phyloP scores from a whole-genome alignment of 2,113 vertebrate genomes.

The Micromys minutus region DNA sequence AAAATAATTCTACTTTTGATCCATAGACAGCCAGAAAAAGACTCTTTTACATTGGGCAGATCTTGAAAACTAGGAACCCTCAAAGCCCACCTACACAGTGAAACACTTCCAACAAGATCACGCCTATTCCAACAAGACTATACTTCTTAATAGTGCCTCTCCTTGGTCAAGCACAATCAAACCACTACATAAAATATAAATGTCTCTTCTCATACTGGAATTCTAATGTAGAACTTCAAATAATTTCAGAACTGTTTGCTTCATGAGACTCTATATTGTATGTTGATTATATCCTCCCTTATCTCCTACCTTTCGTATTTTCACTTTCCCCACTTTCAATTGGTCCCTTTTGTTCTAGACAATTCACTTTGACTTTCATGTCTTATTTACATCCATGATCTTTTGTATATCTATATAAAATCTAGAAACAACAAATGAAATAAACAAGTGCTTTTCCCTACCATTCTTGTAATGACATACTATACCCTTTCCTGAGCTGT shows the following conservation, averaged over 20 bases:
- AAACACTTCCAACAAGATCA: too few species aligned
- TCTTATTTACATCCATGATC: background rate
- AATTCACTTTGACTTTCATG: background rate
- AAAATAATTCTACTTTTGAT: too few species aligned
- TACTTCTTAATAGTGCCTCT: too few species aligned
- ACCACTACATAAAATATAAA: background rate
- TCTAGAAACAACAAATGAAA: background rate
- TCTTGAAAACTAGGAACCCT: too few species aligned
- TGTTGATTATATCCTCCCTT: too few species aligned
- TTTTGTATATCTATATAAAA: background rate
- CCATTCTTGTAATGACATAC: background rate
- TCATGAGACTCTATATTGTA: background rate
- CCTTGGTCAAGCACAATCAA: too few species aligned
- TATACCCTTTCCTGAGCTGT: conserved; percentile 25
- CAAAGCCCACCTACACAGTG: too few species aligned
- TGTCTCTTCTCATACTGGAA: background rate
- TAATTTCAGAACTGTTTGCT: background rate
- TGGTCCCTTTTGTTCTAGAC: background rate
- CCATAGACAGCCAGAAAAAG: too few species aligned
- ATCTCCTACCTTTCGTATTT: background rate
- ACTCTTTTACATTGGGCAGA: too few species aligned
- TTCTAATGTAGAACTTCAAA: background rate
- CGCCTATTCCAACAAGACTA: too few species aligned
- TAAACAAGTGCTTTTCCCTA: background rate
- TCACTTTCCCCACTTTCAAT: background rate